These are phyloP conservation scores for Coleophora deauratella DNA, from an alignment of 2,888 invertebrate species.

Conservation along the genomic window DNA sequence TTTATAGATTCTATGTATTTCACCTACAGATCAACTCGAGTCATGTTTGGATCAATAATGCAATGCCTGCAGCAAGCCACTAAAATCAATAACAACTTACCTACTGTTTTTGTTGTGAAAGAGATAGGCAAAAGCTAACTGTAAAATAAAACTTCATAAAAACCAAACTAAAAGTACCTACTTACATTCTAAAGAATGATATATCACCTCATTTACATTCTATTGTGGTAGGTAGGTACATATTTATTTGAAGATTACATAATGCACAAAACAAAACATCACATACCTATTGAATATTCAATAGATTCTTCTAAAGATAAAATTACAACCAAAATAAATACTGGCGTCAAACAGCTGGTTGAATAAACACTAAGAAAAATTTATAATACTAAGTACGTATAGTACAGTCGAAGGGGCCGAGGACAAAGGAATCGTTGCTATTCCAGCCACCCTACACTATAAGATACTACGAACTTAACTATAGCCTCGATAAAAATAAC, in stretches of 20 bases:
- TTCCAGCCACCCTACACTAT: conserved; percentile 26
- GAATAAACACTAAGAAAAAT: conserved; percentile 17
- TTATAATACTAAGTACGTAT: conserved; percentile 9
- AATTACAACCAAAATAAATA: conserved; percentile 29
- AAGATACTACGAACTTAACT: conserved; percentile 16
- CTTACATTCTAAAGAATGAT: too few species aligned
- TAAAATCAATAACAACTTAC: not conserved
- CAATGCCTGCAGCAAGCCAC: not conserved
- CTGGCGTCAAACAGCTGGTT: conserved; percentile 48
- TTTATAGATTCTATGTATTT: too few species aligned
- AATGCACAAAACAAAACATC: conserved; percentile 34
- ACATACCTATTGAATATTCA: conserved; percentile 21
- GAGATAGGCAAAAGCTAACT: conserved; percentile 7
- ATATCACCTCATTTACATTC: too few species aligned
- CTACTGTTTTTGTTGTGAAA: conserved; percentile 2
- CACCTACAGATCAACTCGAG: not conserved
- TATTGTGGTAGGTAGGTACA: too few species aligned
- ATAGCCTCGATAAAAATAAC: conserved; percentile 13
- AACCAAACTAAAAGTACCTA: too few species aligned
- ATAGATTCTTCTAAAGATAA: conserved; percentile 9
- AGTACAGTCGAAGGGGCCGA: conserved; percentile 34
- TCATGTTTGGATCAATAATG: not conserved
- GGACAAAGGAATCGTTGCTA: conserved; percentile 71
- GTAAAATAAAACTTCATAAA: too few species aligned
- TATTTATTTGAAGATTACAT: conserved; percentile 26